A percentile compares a stretch with the other conserved stretches of the same genome.
Conservation (phyloP, 2,797 vertebrate species). For the Chaenodraco wilsoni region DNA sequence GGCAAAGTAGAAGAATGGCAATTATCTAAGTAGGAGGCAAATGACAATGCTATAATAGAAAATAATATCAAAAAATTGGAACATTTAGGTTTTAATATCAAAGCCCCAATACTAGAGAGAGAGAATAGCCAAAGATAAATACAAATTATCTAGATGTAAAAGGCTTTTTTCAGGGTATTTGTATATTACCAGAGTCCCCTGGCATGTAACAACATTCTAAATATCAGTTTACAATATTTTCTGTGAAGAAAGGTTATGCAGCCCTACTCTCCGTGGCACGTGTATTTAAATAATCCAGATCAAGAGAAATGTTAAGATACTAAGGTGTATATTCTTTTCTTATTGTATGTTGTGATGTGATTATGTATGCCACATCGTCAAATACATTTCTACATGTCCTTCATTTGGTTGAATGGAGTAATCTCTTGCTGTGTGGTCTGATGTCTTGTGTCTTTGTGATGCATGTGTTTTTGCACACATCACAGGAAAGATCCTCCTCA, state of each 20-base stretch:
- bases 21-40: neutral
- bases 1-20: neutral
- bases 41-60: neutral
- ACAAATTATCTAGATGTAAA: neutral
- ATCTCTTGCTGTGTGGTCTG: neutral
- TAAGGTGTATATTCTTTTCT: neutral
- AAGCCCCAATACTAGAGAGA: neutral
- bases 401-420: slow-evolving; percentile 1
- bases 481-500: neutral
- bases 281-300: neutral
- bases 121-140: neutral
- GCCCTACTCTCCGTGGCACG: neutral
- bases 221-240: neutral
- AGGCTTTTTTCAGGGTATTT: neutral
- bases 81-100: neutral
- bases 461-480: neutral
- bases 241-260: neutral
- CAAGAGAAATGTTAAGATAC: neutral
- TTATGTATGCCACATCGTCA: neutral
- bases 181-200: neutral
- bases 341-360: neutral
- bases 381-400: neutral
- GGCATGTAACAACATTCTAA: neutral
- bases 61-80: neutral
- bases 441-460: slow-evolving; percentile 6